phyloP scores from a whole-genome alignment of 2,113 vertebrate species.

The Cricetomys ansorgei region DNA sequence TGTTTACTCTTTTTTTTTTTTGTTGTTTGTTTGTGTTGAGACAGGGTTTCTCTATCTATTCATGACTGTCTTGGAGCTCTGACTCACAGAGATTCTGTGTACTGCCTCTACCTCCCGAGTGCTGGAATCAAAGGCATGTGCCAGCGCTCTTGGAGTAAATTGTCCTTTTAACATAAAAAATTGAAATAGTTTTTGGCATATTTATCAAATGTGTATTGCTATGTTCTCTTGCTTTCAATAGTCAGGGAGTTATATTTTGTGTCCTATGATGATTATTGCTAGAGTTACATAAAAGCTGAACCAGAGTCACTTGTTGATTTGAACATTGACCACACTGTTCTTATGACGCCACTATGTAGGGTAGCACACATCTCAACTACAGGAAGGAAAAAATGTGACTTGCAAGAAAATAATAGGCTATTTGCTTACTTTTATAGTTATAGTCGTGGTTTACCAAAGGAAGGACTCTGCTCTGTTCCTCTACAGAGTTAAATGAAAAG shows the following conservation, averaged over 20 bases:
- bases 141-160: background rate
- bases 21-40: background rate
- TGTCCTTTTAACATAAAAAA: background rate
- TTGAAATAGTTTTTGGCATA: slow-evolving; percentile 40
- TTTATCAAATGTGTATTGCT: background rate
- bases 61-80: background rate
- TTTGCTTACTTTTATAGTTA: slow-evolving; percentile 7
- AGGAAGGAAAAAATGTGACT: background rate
- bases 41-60: background rate
- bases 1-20: background rate
- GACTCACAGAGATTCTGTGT: background rate
- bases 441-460: background rate
- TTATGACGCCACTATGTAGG: background rate
- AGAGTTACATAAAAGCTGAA: background rate
- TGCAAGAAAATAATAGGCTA: background rate
- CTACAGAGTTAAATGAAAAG: background rate
- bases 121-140: background rate
- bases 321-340: background rate
- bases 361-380: background rate
- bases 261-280: background rate
- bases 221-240: background rate
- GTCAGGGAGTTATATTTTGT: background rate
- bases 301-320: background rate
- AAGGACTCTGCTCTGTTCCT: background rate
- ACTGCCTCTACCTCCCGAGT: background rate